Percentiles rank a stretch among this genome's conserved stretches.
phyloP scores from a whole-genome alignment of 2,113 vertebrate species.

The Tychaedon coryphoeus region DNA sequence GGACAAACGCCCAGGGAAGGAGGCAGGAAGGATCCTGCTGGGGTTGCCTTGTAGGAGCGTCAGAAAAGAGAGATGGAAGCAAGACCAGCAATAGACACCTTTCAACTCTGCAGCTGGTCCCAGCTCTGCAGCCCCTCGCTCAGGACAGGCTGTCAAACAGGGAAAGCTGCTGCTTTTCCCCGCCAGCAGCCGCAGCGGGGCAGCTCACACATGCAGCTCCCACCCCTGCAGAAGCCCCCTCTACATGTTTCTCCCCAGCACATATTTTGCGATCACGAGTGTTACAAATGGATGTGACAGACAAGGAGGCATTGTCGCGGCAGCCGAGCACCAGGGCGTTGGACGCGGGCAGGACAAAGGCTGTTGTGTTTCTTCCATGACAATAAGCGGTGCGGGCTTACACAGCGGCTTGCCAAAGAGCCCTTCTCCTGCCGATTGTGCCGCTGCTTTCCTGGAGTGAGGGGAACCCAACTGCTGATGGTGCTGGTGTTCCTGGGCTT shows the following conservation, averaged over 20 bases:
- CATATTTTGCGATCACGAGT: neutral
- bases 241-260: neutral
- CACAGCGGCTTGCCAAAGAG: neutral
- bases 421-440: neutral
- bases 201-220: neutral
- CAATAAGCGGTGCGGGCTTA: neutral
- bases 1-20: neutral
- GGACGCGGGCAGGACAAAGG: slow-evolving; percentile 63
- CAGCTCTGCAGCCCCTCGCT: neutral
- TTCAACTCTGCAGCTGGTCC: neutral
- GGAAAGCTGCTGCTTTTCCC: neutral
- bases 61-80: neutral
- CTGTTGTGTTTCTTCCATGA: slow-evolving; percentile 50
- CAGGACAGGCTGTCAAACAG: fast-evolving
- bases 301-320: slow-evolving; percentile 47
- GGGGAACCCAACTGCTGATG: fast-evolving
- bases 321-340: neutral
- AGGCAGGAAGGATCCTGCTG: neutral
- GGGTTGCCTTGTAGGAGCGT: neutral
- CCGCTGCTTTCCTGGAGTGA: neutral
- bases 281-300: neutral
- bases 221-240: neutral
- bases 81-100: neutral
- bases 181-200: neutral
- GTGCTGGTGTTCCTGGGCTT: neutral